Base-by-base conservation (phyloP, 1,140 invertebrate genomes). In the Drosophila nikananu region DNA sequence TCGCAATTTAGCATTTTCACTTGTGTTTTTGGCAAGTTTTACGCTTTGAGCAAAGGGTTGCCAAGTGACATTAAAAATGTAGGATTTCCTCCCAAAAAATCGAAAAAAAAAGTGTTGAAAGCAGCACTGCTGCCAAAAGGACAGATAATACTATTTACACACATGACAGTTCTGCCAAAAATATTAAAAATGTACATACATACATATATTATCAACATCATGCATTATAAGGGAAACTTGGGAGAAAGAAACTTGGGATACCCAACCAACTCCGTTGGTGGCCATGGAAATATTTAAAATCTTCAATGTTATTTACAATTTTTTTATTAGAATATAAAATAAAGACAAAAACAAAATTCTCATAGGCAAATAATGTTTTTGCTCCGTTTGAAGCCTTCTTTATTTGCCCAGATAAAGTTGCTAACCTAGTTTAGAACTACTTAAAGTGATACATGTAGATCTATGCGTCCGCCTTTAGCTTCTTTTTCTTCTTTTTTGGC, bases 401-500 rank as follows among this genome's bases (percentile, higher is more conserved):
- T 55, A 55, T 23, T 55, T n/a, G 21, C 1, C 27, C 19, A 6
- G 8, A 23, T 46, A 46, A 60, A 49, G 1, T 51, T 7, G 13
- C 2, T 46, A 52, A n/a, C 12, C 27, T 62, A 35, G 13, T 25
- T 37, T 25, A 52, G 12, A 23, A 52, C 15, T 62, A 62, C 5
- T 21, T 52, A 10, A 51, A 8, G n/a, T 19, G 7, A 12, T 55
- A 55, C 21, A 30, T 13, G 17, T 13, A 23, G 5, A 30, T 41
- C 15, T 58, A n/a, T 6, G 21, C 32, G 8, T 0, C 30, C 7
- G 12, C 8, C 13, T 55, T 64, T 25, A 25, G 17, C 30, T 64
- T 41, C 51, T 59, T 41, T 1, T 64, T 64, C 51, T n/a, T 25
- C 52, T 64, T 64, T 19, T 41, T n/a, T 2, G 23, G 8, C 23